phyloP scores from a whole-genome alignment of 2,113 vertebrate genomes.

The Emydura subglobosa region DNA sequence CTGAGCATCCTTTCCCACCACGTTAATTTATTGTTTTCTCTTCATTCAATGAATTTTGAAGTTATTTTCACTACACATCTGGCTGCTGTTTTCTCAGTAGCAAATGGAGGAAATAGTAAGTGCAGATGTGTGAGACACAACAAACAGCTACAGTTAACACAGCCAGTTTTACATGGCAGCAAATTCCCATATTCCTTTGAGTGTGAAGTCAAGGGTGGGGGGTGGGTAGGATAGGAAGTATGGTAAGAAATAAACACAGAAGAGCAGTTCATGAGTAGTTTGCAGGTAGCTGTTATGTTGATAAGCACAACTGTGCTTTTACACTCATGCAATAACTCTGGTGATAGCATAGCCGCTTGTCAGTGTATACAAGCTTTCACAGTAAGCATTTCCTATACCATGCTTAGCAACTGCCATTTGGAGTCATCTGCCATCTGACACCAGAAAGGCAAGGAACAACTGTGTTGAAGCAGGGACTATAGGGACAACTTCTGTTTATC shows the following conservation, averaged over 20 bases:
- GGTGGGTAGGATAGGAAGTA: background rate
- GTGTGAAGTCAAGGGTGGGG: background rate
- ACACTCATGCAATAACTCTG: slow-evolving; percentile 38
- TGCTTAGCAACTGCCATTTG: slow-evolving; percentile 33
- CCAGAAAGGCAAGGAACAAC: slow-evolving; percentile 27
- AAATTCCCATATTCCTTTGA: background rate
- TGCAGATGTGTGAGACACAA: slow-evolving; percentile 34
- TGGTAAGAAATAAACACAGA: background rate
- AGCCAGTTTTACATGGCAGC: slow-evolving; percentile 36
- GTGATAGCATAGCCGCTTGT: background rate
- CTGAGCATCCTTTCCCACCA: slow-evolving; percentile 32
- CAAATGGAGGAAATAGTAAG: slow-evolving; percentile 34
- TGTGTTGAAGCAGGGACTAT: slow-evolving; percentile 24
- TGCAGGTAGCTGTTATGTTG: slow-evolving; percentile 11
- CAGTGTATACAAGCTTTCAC: slow-evolving; percentile 52
- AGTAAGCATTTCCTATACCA: slow-evolving; percentile 62
- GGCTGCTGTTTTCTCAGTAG: slow-evolving; percentile 58
- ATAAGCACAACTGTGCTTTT: slow-evolving; percentile 48
- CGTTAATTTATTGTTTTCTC: slow-evolving; percentile 68
- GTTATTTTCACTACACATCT: slow-evolving; percentile 48
- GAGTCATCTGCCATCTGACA: slow-evolving; percentile 53
- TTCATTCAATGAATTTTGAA: slow-evolving; percentile 52
- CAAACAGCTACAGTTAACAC: background rate
- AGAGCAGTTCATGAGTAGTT: slow-evolving; percentile 30
- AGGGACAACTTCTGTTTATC: slow-evolving; percentile 59